A percentile compares a stretch with the other conserved stretches of the same genome.
phyloP scores from a whole-genome alignment of 2,113 vertebrate species.

The Chitala chitala region DNA sequence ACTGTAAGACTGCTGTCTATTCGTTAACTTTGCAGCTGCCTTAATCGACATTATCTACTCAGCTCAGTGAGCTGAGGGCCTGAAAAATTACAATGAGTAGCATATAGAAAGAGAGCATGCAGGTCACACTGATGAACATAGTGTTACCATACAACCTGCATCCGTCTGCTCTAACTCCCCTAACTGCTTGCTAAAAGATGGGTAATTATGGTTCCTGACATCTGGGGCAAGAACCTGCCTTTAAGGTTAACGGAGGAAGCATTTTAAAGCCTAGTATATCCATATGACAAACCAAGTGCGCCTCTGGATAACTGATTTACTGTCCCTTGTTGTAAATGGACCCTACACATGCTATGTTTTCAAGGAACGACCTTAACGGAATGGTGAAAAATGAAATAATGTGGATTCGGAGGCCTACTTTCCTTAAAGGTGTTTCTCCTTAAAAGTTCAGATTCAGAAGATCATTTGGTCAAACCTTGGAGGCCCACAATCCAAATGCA shows the following conservation, averaged over 20 bases:
- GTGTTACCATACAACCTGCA: slow-evolving; percentile 42
- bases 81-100: background rate
- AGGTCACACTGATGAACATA: background rate
- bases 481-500: background rate
- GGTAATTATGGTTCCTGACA: slow-evolving; percentile 31
- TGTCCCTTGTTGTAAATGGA: background rate
- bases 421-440: background rate
- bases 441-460: background rate
- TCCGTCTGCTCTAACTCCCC: slow-evolving; percentile 18
- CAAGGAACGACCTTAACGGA: too few species aligned
- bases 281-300: background rate
- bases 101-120: background rate
- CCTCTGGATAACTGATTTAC: background rate
- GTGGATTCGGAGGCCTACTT: background rate
- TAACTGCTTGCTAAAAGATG: slow-evolving; percentile 27
- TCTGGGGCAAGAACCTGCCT: slow-evolving; percentile 20
- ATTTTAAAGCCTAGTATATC: slow-evolving; percentile 21
- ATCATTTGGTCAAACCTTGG: background rate
- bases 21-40: background rate
- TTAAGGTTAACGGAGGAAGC: background rate
- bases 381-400: background rate
- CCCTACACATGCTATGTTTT: too few species aligned
- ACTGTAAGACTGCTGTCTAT: background rate
- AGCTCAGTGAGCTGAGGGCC: background rate
- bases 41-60: background rate